Evolutionary conservation across 2,888 invertebrate species (phyloP).

Genomic region (Willowsia nigromaculata): DNA sequence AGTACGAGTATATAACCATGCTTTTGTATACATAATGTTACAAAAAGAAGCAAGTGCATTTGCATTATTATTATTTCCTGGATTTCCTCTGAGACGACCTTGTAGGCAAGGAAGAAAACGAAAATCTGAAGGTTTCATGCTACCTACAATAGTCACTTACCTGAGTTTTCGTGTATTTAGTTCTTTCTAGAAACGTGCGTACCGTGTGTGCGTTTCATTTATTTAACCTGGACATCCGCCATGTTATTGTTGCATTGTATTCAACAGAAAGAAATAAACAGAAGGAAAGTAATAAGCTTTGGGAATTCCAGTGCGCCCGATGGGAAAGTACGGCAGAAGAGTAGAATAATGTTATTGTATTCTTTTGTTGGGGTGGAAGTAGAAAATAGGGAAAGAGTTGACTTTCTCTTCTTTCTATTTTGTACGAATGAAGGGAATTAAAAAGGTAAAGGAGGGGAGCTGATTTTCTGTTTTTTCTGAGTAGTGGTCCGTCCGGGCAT

Average conservation of each 20-base stretch:
- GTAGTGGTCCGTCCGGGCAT: conserved; percentile 17
- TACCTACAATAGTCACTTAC: neutral
- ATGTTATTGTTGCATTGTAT: conserved; percentile 14
- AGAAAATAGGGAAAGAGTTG: neutral
- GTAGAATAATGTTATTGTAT: neutral
- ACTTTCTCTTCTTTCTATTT: neutral
- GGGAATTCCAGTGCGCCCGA: conserved; percentile 36
- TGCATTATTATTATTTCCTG: conserved; percentile 44
- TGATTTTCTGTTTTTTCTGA: neutral
- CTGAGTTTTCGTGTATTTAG: neutral
- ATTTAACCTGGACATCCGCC: neutral
- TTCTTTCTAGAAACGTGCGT: neutral
- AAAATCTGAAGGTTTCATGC: neutral
- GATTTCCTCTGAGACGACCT: conserved; percentile 50
- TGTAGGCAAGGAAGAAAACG: neutral
- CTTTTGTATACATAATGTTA: neutral
- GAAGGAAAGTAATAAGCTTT: conserved; percentile 51
- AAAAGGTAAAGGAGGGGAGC: neutral
- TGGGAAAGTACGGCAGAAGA: neutral
- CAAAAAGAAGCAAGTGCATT: neutral
- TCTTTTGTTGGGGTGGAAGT: neutral
- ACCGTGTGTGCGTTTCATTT: neutral
- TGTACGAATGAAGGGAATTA: conserved; percentile 24
- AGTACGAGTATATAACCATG: neutral
- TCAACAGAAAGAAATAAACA: neutral